Base-by-base conservation (phyloP, 2,888 invertebrate species). In the Ormyrus rosae region DNA sequence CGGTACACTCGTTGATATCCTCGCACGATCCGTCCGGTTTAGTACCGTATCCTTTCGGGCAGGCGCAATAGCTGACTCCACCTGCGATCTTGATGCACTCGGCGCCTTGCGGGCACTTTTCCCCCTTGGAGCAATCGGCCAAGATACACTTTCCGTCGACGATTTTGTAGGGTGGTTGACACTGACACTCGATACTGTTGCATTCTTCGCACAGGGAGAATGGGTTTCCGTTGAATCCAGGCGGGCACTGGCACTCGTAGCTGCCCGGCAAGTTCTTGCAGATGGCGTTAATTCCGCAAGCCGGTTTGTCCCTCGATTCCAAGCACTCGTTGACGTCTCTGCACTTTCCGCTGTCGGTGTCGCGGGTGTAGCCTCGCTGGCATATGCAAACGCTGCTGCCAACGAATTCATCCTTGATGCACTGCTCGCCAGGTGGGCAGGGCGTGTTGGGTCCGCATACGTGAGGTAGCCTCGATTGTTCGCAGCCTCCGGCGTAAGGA, bases 211-310 rank as follows among this genome's bases (percentile, higher is more conserved):
- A 98, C 84, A 95, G 92, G 13, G 95, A 93, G 88, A 97, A 98
- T 0, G 98, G 97, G 91, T 98, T 97, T 64, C 97, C 97, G 87
- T 96, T 96, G 88, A 96, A 97, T 53, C 96, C 97, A 50, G 94
- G 92, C 0, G 97, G 96, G 87, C 98, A 98, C 87, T 96, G 96
- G 86, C 98, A 98, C 91, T 97, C 97, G 88, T 97, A 98, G 88
- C 97, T 97, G 67, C 98, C 98, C 0, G 97, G 97, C 71, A 97
- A 91, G 91, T 98, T 98, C 89, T 96, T 97, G 88, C 98, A 98
- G 78, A 97, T 94, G 0, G 97, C 97, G 90, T 97, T 97, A 46
- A 96, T 91, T 0, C 97, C 98, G 90, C 98, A 98, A 19, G 96
- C 95, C 3, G 95, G 94, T 85, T 95, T 96, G 77, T 94, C 95